A percentile compares a stretch with the other conserved stretches of the same genome.
Conservation (phyloP, 2,113 vertebrate species). For the Aleadryas rufinucha region DNA sequence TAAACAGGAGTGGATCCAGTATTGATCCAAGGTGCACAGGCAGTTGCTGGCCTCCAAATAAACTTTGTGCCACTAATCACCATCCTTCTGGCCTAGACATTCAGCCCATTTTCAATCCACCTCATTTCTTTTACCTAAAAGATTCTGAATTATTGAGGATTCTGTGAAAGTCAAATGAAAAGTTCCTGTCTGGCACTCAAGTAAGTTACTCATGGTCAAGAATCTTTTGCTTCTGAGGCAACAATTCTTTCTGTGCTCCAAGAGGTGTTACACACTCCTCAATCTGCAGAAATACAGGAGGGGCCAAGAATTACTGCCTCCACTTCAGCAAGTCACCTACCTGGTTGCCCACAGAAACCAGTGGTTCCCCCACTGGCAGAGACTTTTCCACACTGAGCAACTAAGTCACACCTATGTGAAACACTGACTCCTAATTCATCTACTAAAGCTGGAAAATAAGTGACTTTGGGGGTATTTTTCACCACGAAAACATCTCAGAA, state of each 20-base stretch:
- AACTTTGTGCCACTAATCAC: background rate
- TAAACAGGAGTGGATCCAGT: background rate
- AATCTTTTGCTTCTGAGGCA: background rate
- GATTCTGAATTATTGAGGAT: background rate
- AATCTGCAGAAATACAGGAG: background rate
- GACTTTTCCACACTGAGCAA: background rate
- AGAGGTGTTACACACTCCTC: background rate
- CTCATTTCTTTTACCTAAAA: background rate
- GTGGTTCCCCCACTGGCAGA: background rate
- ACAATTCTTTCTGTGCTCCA: background rate
- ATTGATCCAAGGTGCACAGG: background rate
- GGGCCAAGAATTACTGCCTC: background rate
- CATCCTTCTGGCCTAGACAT: background rate
- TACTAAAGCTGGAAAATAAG: background rate
- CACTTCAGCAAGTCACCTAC: background rate
- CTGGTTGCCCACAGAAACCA: background rate
- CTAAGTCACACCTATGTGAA: background rate
- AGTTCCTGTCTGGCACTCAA: background rate
- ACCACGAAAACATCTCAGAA: background rate
- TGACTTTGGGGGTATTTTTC: background rate
- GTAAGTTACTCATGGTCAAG: background rate
- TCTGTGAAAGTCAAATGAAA: background rate
- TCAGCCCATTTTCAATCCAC: background rate
- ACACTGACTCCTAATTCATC: background rate
- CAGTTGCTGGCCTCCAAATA: background rate